Evolutionary conservation across 1,140 invertebrate genomes (phyloP), one percentile per base, ranked within the genome.

Genomic region (Hypsibius dujardini): DNA sequence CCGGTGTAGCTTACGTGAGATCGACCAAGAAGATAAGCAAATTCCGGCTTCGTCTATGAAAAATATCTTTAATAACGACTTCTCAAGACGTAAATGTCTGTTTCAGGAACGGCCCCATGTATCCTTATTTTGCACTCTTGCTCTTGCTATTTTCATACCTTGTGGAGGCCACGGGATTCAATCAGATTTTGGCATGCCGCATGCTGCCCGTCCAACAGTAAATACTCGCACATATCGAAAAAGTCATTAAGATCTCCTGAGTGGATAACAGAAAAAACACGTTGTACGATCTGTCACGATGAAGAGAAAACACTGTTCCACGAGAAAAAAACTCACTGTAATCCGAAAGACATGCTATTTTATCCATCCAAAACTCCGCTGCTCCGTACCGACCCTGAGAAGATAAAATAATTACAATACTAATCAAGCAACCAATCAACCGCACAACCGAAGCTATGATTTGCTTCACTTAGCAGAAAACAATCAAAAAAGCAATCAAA

Each of bases 301-400:
- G 50, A 56, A 56, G 7, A 12, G n/a, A 56, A 56, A n/a, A 56
- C 7, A 7, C 7, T 12, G 50, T n/a, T 28, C 28, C 28, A 28
- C 50, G 0, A 12, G 7, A 12, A 56, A 56, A 56, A n/a, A 56
- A 56, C 50, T 56, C 45, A 67, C 62, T 3, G 62, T 67, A 67
- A 67, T 67, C 42, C 12, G 62, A 15, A 7, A 67, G 42, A 45
- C 3, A 7, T 7, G 62, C 62, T 3, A 67, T 15, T 42, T 67
- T 67, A 42, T 67, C 62, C 62, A 67, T 67, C 62, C 62, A 67
- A 42, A 67, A 67, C 42, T 67, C 62, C 45, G 62, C 62, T 15
- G 62, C 62, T 15, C 3, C 62, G 42, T 67, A 67, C 7, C 62
- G 62, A 15, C 62, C 62, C 62, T 67, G 45, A 12, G 45, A 67